These are phyloP conservation scores for Thymelicus lineola DNA, from an alignment of 2,888 invertebrate species.

Conservation along the genomic window DNA sequence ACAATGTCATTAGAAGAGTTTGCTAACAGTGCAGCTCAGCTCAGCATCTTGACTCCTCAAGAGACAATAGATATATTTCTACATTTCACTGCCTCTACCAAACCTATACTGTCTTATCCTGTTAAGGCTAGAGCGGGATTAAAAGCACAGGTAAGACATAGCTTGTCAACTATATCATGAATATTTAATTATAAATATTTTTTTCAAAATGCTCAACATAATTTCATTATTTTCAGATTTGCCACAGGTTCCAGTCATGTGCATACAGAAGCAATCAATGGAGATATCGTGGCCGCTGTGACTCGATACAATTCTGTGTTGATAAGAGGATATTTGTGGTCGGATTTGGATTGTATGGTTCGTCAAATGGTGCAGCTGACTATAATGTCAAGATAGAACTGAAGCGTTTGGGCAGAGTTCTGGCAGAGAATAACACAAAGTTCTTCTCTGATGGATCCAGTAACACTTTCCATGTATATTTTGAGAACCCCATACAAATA, in stretches of 20 bases:
- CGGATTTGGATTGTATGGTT: conserved; percentile 98
- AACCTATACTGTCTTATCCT: conserved; percentile 93
- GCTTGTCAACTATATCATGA: conserved; percentile 34
- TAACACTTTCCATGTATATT: conserved; percentile 95
- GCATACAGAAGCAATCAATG: conserved; percentile 99
- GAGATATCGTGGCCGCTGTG: conserved; percentile 98
- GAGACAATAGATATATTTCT: conserved; percentile 98
- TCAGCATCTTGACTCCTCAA: conserved; percentile 95
- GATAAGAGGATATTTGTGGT: conserved; percentile 98
- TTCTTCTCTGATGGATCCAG: conserved; percentile 99
- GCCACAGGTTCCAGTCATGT: conserved; percentile 98
- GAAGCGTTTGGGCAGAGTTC: conserved; percentile 93
- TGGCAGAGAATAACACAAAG: conserved; percentile 96
- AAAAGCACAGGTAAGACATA: conserved; percentile 90
- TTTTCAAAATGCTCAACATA: background rate
- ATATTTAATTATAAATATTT: background rate
- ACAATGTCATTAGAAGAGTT: conserved; percentile 96
- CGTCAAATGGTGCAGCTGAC: conserved; percentile 97
- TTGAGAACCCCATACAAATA: conserved; percentile 93
- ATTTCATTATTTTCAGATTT: conserved; percentile 87
- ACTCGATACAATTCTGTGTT: conserved; percentile 98
- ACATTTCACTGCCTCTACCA: conserved; percentile 95
- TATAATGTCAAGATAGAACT: conserved; percentile 97
- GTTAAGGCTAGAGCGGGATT: conserved; percentile 93
- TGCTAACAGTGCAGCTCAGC: conserved; percentile 97